These are phyloP conservation scores for Brenthis daphne DNA, from an alignment of 2,888 invertebrate species.

Conservation along the genomic window DNA sequence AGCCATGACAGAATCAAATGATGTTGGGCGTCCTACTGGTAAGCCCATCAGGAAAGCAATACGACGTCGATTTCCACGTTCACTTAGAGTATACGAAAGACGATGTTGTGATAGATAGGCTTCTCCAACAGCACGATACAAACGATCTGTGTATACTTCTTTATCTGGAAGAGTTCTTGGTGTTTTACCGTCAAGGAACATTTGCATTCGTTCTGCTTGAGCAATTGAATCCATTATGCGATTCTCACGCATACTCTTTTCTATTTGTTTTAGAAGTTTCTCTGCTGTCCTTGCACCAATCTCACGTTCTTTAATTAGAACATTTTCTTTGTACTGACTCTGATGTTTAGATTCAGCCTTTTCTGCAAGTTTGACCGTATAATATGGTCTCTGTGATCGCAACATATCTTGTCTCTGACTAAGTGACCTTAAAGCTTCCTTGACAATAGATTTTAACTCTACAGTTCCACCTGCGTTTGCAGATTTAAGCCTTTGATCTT, in stretches of 20 bases:
- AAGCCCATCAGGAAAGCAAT: conserved; percentile 75
- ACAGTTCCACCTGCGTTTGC: conserved; percentile 65
- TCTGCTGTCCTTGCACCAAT: conserved; percentile 67
- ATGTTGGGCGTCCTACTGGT: conserved; percentile 65
- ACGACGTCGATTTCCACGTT: conserved; percentile 71
- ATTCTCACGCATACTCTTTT: conserved; percentile 60
- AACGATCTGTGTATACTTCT: conserved; percentile 66
- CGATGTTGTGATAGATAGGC: conserved; percentile 70
- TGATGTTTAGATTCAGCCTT: conserved; percentile 70
- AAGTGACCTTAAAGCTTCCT: conserved; percentile 64
- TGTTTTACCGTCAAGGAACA: conserved; percentile 69
- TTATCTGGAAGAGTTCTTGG: conserved; percentile 71
- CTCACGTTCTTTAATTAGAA: conserved; percentile 65
- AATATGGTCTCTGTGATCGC: conserved; percentile 71
- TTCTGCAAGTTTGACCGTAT: conserved; percentile 69
- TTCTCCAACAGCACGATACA: conserved; percentile 72
- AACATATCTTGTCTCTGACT: conserved; percentile 72
- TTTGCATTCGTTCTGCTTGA: conserved; percentile 73
- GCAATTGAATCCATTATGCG: conserved; percentile 68
- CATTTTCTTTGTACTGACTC: conserved; percentile 62
- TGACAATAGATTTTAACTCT: conserved; percentile 54
- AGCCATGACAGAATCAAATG: conserved; percentile 76
- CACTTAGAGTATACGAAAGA: conserved; percentile 70
- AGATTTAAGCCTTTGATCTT: conserved; percentile 64
- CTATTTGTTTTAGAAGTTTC: conserved; percentile 61